Evolutionary conservation across 2,797 vertebrate species (phyloP).

Genomic region (Synanceia verrucosa): DNA sequence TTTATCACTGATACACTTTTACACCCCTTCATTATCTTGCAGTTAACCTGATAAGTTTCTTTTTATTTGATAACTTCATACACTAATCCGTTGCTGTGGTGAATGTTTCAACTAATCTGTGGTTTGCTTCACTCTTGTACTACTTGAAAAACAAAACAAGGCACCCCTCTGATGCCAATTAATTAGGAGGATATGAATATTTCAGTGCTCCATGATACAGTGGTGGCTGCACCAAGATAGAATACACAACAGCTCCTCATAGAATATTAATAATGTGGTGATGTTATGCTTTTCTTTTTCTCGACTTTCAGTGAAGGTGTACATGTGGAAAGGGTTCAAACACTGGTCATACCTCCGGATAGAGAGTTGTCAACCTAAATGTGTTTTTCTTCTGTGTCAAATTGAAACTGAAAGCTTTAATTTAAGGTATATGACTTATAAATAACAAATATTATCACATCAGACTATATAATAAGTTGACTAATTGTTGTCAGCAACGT

Average conservation of each 20-base stretch:
- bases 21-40: background rate
- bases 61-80: constrained; percentile 62
- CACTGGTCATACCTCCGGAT: constrained; percentile 46
- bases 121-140: constrained; percentile 72
- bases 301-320: constrained; percentile 69
- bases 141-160: constrained; percentile 75
- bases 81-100: constrained; percentile 52
- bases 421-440: too few species aligned
- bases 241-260: constrained; percentile 79
- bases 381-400: background rate
- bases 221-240: constrained; percentile 78
- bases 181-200: constrained; percentile 86
- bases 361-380: background rate
- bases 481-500: too few species aligned
- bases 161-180: constrained; percentile 79
- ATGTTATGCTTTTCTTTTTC: constrained; percentile 70
- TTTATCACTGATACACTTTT: too few species aligned
- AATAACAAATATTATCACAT: too few species aligned
- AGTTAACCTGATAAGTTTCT: constrained; percentile 57
- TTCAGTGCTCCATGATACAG: constrained; percentile 82
- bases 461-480: too few species aligned
- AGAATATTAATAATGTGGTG: constrained; percentile 83
- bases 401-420: constrained; percentile 2
- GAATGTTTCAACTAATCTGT: constrained; percentile 75
- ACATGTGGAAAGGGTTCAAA: constrained; percentile 55